Percentiles rank a stretch among this genome's conserved stretches.
These are phyloP conservation scores for Poeciliopsis turrubarensis DNA, from an alignment of 2,113 vertebrate genomes.

Conservation along the genomic window DNA sequence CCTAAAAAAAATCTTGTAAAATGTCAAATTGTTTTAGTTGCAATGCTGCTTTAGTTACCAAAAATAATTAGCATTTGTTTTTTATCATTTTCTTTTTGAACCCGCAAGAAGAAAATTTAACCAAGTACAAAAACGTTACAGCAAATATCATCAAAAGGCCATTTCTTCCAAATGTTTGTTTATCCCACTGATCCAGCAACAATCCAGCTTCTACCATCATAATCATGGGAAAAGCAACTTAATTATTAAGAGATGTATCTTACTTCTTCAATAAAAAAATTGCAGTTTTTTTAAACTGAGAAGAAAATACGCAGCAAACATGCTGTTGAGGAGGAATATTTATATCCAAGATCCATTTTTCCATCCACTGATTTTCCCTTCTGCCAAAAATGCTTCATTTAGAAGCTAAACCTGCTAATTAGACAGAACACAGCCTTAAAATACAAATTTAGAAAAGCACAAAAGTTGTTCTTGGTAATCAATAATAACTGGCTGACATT, in stretches of 20 bases:
- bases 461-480: neutral
- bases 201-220: neutral
- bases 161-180: neutral
- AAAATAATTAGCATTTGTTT: slow-evolving; percentile 1
- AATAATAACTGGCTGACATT: slow-evolving; percentile 14
- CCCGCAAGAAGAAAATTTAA: neutral
- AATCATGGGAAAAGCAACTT: neutral
- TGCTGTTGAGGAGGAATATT: neutral
- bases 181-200: neutral
- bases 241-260: neutral
- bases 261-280: too few relatives aligned
- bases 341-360: slow-evolving; percentile 3
- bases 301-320: neutral
- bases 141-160: too few relatives aligned
- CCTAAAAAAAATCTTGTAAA: slow-evolving; percentile 25
- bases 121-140: neutral
- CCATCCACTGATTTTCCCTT: neutral
- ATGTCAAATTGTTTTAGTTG: neutral
- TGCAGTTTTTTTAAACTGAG: too few relatives aligned
- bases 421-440: slow-evolving; percentile 2
- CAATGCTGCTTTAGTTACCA: slow-evolving; percentile 33
- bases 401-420: slow-evolving; percentile 6
- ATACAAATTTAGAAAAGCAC: slow-evolving; percentile 15
- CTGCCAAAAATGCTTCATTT: neutral
- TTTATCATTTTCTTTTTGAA: neutral